Evolutionary conservation across 2,888 invertebrate genomes (phyloP).

Genomic region (Esperia sulphurella): DNA sequence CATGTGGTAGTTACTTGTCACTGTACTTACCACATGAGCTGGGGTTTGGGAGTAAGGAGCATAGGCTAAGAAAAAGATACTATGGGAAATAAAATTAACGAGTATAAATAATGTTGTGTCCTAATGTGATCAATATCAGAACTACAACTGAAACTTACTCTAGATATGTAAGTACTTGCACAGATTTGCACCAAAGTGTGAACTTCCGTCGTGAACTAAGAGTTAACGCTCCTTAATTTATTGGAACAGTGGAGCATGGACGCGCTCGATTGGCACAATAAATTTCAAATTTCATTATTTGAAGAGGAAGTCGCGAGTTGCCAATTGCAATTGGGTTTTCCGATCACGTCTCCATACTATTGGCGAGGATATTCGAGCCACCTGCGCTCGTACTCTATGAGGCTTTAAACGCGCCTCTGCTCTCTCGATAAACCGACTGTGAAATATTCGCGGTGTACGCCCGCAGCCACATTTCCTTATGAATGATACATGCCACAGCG

Average conservation of each 20-base stretch:
- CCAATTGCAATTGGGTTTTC: slow-evolving; percentile 69
- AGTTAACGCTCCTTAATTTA: slow-evolving; percentile 55
- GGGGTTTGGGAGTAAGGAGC: no score
- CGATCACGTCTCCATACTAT: slow-evolving; percentile 75
- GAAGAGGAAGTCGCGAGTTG: slow-evolving; percentile 72
- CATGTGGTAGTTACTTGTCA: no score
- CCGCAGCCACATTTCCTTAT: slow-evolving; percentile 64
- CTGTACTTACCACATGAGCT: no score
- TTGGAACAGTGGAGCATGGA: slow-evolving; percentile 53
- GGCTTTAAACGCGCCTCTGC: slow-evolving; percentile 70
- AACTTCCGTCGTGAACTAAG: slow-evolving; percentile 40
- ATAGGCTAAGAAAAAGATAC: no score
- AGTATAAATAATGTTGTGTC: no score
- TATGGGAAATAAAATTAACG: no score
- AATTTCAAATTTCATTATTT: slow-evolving; percentile 77
- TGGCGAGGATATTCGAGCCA: slow-evolving; percentile 74
- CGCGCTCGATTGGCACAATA: slow-evolving; percentile 64
- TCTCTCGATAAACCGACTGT: slow-evolving; percentile 74
- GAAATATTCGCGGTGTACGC: slow-evolving; percentile 69
- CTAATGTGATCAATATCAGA: no score
- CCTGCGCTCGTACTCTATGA: slow-evolving; percentile 74
- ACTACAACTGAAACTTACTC: not conserved
- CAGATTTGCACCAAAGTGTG: slow-evolving; percentile 34
- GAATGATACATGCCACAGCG: slow-evolving; percentile 69
- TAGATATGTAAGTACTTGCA: not conserved